Conservation (phyloP, 2,888 invertebrate genomes). For the Ophonus ardosiacus region DNA sequence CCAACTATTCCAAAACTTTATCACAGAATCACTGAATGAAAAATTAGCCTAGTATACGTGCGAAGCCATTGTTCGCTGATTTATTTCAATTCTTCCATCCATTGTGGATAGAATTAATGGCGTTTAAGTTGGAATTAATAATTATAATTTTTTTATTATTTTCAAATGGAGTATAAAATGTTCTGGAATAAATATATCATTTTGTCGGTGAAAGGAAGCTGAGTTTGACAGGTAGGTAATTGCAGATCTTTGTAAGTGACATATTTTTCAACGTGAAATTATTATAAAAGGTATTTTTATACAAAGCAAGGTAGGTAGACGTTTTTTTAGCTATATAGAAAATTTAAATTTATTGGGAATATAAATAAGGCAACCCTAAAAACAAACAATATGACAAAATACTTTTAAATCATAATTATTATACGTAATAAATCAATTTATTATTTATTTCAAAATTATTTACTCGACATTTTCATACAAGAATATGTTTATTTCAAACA, state of each 20-base stretch:
- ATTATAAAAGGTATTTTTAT: not conserved
- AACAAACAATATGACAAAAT: no score
- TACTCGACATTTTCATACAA: no score
- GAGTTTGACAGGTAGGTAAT: not conserved
- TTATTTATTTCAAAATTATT: no score
- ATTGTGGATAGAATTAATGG: slow-evolving; percentile 17
- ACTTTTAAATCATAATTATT: no score
- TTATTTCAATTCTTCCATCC: slow-evolving; percentile 8
- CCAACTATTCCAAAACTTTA: not conserved
- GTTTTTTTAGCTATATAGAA: not conserved
- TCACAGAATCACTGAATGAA: not conserved
- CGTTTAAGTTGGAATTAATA: slow-evolving; percentile 17
- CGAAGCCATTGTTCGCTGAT: slow-evolving; percentile 24
- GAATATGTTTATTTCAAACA: no score
- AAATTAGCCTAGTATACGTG: not conserved
- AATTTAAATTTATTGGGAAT: not conserved
- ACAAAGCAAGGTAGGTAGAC: not conserved
- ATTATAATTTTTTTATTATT: not conserved
- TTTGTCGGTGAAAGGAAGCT: not conserved
- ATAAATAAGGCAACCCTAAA: no score
- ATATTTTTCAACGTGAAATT: not conserved
- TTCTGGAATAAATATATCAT: not conserved
- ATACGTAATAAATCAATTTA: no score
- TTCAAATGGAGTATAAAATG: not conserved
- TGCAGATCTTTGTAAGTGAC: not conserved